Base-by-base conservation (phyloP, 92 coral and sea anemone genomes). In the Palythoa grandis region DNA sequence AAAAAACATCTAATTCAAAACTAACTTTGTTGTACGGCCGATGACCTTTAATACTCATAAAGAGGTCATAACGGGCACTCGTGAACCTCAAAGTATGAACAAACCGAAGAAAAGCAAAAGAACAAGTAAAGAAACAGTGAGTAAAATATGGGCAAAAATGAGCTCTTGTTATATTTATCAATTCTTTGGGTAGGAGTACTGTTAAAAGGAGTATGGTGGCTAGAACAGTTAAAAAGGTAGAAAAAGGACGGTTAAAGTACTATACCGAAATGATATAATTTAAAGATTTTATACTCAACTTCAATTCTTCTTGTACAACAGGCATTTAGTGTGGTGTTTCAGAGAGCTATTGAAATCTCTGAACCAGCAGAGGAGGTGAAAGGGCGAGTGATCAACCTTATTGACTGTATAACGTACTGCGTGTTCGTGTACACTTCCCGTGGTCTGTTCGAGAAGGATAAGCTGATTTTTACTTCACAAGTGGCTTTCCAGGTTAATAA, bases 291-390 rank as follows among this genome's bases (percentile, higher is more conserved):
- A 52, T 23, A 56, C 43, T 25, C 52, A 47, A 11, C 12, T 13
- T 67, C 43, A n/a, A 5, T 73, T 86, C 58, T 8, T 69, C 37
- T 24, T 52, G 61, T 52, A 1, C 68, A 78, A 19, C 88, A 97
- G 99, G 99, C 99, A 17, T 97, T 97, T 90, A 97, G 93, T 66
- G 99, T 97, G 69, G 99, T 97, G 69, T 97, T 97, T 88, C 97
- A 95, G 88, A 93, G 94, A 75, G 99, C 99, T 37, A 97, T 97
- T 76, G 95, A 91, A 78, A 89, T 91, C 63, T 98, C 99, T 47
- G 99, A 97, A 78, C 96, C 95, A 20, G 95, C 97, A 20, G 94
- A 97, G 71, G 99, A 97, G 72, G 98, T 97, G 82, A 97, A 97
- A 53, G 71, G 57, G 84, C 96, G 99, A 57, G 99, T 97, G n/a